These are phyloP conservation scores for Tiliqua scincoides DNA, from an alignment of 2,113 vertebrate genomes.

Conservation along the genomic window DNA sequence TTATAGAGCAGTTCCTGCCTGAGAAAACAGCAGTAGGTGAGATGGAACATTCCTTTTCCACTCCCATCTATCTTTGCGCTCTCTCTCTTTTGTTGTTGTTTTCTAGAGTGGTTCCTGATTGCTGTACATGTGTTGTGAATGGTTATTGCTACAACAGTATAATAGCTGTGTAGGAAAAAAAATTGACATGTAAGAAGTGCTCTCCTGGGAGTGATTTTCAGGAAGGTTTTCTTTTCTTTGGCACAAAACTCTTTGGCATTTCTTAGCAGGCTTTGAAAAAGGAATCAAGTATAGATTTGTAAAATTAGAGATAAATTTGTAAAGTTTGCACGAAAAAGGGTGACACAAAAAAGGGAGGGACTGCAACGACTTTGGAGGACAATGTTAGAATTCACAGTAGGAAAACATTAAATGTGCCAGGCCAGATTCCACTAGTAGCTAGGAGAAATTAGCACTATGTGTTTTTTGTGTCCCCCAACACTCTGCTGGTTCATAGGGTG, in stretches of 20 bases:
- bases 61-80: too few relatives aligned
- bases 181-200: neutral
- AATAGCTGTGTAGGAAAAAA: neutral
- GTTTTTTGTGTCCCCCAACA: neutral
- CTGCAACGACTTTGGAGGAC: neutral
- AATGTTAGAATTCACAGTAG: neutral
- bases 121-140: neutral
- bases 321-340: neutral
- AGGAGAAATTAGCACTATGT: neutral
- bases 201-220: neutral
- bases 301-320: neutral
- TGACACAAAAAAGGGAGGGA: neutral
- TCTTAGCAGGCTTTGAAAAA: too few relatives aligned
- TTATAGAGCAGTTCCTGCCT: neutral
- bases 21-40: neutral
- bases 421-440: neutral
- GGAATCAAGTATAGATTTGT: too few relatives aligned
- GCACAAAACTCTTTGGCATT: too few relatives aligned
- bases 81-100: neutral
- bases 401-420: neutral
- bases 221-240: neutral
- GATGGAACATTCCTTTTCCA: neutral
- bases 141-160: neutral
- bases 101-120: neutral
- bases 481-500: neutral